Evolutionary conservation across 2,113 vertebrate genomes (phyloP), one percentile per base, ranked within the genome.

Genomic region (Entomyzon cyanotis): DNA sequence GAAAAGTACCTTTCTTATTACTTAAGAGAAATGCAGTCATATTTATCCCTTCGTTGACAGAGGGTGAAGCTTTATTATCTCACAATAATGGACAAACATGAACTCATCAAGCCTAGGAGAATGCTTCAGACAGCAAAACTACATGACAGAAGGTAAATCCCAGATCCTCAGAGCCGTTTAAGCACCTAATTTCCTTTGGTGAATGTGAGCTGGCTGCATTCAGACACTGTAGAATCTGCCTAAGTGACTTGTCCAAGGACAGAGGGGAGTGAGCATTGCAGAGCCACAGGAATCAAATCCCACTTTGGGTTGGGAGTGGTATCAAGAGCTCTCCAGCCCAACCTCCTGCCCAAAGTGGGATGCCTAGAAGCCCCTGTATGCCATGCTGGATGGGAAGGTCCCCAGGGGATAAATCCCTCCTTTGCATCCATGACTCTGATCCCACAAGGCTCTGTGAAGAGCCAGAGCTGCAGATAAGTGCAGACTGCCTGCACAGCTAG

Each of bases 1-100:
- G 87, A 93, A 88, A 90, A 95, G 31, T 71, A 86, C 44, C 41
- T 77, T 95, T 90, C 73, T 93, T 87, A 85, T 87, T 86, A 86
- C 78, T 91, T 90, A 91, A 86, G 93, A 94, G 92, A 88, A 96
- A 77, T 46, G 62, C 68, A 81, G 86, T 64, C 0, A 0, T 78
- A 28, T 93, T 94, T 94, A 84, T 81, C 76, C 88, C 76, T 92
- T 83, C 0, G 0, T 47, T 93, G 85, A 37, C 39, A 91, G 75
- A 86, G 90, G 90, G 71, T 39, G 91, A 80, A 86, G 59, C 50
- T 95, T 90, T 84, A 71, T 15, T 60, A 53, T 76, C 68, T 84
- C 76, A 84, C 60, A 58, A n/a, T 80, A 88, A 74, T 5, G 39
- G 56, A 81, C 53, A 69, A 78, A 73, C 8, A 21, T 10, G 41